A percentile compares a stretch with the other conserved stretches of the same genome.
Conservation (phyloP, 2,797 vertebrate species). For the Simalia tracyae region DNA sequence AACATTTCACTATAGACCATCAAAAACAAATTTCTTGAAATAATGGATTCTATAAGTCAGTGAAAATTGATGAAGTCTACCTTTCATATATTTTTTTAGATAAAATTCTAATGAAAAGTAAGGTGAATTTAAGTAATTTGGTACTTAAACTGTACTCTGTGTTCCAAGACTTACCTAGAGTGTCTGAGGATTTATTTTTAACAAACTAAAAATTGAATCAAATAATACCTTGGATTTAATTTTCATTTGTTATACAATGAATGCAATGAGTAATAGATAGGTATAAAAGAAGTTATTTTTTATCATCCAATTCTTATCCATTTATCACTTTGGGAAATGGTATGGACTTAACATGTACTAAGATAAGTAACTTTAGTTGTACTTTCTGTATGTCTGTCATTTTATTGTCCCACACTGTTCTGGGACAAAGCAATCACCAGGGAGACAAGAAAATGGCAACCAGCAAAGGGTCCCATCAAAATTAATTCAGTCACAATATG, state of each 20-base stretch:
- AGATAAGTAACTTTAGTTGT: neutral
- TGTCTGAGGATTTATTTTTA: neutral
- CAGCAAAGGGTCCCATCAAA: neutral
- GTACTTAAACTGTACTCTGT: neutral
- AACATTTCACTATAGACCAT: neutral
- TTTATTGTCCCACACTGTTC: neutral
- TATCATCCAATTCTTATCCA: neutral
- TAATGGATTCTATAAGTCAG: slow-evolving; percentile 6
- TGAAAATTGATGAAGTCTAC: neutral
- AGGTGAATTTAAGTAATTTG: neutral
- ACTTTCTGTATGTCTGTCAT: neutral
- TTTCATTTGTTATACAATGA: neutral
- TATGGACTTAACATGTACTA: neutral
- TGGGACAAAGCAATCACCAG: neutral
- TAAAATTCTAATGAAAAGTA: neutral
- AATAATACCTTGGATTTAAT: neutral
- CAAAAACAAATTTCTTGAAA: neutral
- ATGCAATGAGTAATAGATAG: neutral
- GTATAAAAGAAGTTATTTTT: neutral
- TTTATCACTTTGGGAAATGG: neutral
- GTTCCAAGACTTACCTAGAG: neutral
- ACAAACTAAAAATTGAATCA: neutral
- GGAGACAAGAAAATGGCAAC: neutral
- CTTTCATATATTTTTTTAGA: neutral
- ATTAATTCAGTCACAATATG: neutral